Evolutionary conservation across 2,797 vertebrate species (phyloP).

Genomic region (Phrynocephalus guinanensis): DNA sequence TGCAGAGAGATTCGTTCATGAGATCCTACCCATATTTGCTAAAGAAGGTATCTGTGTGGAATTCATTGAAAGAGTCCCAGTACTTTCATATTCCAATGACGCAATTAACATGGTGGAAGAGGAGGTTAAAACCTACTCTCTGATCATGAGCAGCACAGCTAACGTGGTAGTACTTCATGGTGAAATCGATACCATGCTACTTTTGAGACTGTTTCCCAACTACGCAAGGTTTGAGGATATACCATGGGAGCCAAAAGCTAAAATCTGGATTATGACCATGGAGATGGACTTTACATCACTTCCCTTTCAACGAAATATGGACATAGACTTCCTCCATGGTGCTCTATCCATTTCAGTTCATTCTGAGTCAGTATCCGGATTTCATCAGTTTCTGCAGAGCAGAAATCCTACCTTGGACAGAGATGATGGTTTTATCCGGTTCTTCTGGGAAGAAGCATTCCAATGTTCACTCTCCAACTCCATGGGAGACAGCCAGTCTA

Average conservation of each 20-base stretch:
- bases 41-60: background rate
- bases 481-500: background rate
- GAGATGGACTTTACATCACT: constrained; percentile 20
- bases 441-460: constrained; percentile 14
- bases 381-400: background rate
- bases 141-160: background rate
- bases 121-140: accelerated
- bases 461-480: background rate
- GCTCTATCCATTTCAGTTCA: background rate
- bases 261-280: background rate
- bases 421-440: background rate
- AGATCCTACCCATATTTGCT: background rate
- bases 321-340: background rate
- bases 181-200: background rate
- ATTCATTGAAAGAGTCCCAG: background rate
- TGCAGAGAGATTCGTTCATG: background rate
- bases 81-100: background rate
- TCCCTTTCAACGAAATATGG: background rate
- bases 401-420: background rate
- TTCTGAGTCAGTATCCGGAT: background rate
- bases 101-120: background rate
- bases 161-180: background rate
- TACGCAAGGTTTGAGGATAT: background rate
- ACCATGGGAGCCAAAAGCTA: background rate
- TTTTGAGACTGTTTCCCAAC: background rate